Evolutionary conservation across 2,888 invertebrate species (phyloP).

Genomic region (Catocala fraxini): DNA sequence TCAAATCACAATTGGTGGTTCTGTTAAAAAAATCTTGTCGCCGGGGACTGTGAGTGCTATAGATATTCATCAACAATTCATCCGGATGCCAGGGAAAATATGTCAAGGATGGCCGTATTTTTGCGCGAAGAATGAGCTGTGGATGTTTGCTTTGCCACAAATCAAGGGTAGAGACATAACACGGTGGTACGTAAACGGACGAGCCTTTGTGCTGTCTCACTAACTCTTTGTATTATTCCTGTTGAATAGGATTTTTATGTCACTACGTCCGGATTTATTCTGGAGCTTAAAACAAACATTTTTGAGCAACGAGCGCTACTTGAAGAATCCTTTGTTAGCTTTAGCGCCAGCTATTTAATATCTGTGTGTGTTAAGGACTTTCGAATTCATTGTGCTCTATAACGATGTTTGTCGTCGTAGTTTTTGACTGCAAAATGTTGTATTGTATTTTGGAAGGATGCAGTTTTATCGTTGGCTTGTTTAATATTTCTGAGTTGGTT

Average conservation of each 20-base stretch:
- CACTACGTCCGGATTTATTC: conserved; percentile 50
- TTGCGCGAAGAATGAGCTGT: conserved; percentile 57
- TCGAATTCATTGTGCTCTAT: conserved; percentile 26
- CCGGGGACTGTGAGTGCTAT: conserved; percentile 31
- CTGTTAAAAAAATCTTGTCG: conserved; percentile 31
- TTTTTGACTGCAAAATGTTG: conserved; percentile 19
- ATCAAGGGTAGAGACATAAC: conserved; percentile 65
- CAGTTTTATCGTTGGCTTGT: neutral
- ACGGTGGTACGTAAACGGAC: conserved; percentile 58
- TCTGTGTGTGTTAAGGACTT: conserved; percentile 17
- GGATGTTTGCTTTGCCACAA: conserved; percentile 69
- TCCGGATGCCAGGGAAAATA: conserved; percentile 52
- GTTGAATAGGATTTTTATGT: conserved; percentile 59
- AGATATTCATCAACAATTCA: conserved; percentile 52
- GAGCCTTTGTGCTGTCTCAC: conserved; percentile 66
- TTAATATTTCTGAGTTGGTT: neutral
- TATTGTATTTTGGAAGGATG: conserved; percentile 4
- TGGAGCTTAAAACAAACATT: conserved; percentile 49
- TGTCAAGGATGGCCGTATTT: conserved; percentile 60
- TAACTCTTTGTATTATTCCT: conserved; percentile 64
- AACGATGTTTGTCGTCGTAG: conserved; percentile 16
- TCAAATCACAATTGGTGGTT: conserved; percentile 51
- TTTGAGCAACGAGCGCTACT: conserved; percentile 27
- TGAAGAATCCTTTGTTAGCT: conserved; percentile 29
- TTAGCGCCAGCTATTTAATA: conserved; percentile 28